Percentiles rank a stretch among this genome's conserved stretches.
Evolutionary conservation across 2,888 invertebrate species (phyloP).

Genomic region (Stenichneumon culpator): DNA sequence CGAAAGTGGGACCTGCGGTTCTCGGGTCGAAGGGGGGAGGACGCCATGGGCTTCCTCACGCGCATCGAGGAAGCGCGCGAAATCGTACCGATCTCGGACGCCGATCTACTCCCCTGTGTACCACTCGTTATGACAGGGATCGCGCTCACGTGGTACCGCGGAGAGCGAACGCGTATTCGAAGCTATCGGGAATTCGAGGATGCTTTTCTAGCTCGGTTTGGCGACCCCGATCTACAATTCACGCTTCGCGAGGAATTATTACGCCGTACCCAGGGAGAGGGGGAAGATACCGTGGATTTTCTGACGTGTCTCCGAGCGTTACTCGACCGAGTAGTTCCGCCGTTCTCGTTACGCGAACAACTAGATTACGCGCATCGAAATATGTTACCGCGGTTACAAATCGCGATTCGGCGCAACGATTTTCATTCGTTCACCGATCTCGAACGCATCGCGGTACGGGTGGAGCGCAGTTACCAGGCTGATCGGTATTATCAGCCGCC

Average conservation of each 20-base stretch:
- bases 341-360: not conserved
- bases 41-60: not conserved
- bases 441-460: not conserved
- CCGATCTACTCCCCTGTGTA: not conserved
- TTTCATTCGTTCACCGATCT: not conserved
- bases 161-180: not conserved
- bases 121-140: not conserved
- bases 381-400: not conserved
- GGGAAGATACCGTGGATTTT: not conserved
- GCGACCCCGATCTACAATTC: not conserved
- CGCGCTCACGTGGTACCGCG: not conserved
- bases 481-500: not conserved
- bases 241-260: not conserved
- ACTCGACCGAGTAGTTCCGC: not conserved
- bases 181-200: not conserved
- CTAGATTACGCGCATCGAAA: constrained; percentile 18
- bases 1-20: constrained; percentile 4
- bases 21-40: not conserved
- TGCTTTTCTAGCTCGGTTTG: not conserved
- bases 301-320: not conserved
- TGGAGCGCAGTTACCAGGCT: not conserved
- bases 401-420: not conserved
- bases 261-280: not conserved
- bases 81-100: not conserved
- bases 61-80: not conserved